Evolutionary conservation across 2,113 vertebrate species (phyloP).

Genomic region (Xiphorhynchus elegans): DNA sequence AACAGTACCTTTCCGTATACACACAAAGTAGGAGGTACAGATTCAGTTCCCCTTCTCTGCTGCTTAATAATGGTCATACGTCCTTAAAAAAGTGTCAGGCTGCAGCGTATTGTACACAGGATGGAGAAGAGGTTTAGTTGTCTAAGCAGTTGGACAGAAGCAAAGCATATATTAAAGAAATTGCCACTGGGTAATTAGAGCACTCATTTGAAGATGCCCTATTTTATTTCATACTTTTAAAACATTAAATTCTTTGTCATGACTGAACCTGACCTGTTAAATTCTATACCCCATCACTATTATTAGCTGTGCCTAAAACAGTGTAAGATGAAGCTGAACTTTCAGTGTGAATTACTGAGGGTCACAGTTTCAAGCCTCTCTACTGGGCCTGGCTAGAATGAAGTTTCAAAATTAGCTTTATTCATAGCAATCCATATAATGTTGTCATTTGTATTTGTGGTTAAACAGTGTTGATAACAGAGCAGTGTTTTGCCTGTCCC

Average conservation of each 20-base stretch:
- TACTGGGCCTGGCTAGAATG: background rate
- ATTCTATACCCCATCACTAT: background rate
- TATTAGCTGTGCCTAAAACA: background rate
- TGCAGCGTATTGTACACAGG: background rate
- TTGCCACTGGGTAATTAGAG: background rate
- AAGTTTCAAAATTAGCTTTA: background rate
- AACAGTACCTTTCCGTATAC: background rate
- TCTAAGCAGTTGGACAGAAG: background rate
- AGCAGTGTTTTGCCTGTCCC: background rate
- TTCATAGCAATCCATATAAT: background rate
- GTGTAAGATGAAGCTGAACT: background rate
- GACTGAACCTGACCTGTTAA: background rate
- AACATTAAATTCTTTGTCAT: background rate
- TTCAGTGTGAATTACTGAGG: background rate
- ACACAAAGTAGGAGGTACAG: background rate
- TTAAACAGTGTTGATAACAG: background rate
- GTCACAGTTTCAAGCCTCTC: background rate
- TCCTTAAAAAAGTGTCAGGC: background rate
- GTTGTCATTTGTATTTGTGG: background rate
- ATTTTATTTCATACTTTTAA: background rate
- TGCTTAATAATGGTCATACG: background rate
- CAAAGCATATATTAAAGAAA: background rate
- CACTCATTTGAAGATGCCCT: rapidly evolving
- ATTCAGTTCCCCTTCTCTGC: background rate
- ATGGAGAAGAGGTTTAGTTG: background rate